Conservation (phyloP, 1,140 invertebrate species). For the Drosophila ogumai region DNA sequence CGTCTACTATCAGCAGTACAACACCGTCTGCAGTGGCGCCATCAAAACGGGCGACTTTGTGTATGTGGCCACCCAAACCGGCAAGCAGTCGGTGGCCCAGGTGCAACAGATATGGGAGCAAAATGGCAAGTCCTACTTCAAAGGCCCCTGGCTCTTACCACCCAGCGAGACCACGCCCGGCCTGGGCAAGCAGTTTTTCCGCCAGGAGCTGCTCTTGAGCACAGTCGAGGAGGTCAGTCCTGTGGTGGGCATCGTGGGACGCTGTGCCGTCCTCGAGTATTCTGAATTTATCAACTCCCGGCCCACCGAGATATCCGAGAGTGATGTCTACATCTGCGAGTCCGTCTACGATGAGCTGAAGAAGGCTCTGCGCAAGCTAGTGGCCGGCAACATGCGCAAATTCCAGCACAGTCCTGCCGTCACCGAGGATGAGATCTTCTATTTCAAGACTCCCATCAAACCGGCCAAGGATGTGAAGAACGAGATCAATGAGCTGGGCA, state of each 20-base stretch:
- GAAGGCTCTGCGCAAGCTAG: slow-evolving; percentile 91
- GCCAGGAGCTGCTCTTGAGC: slow-evolving; percentile 97
- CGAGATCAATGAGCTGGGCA: slow-evolving; percentile 86
- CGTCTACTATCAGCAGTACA: slow-evolving; percentile 97
- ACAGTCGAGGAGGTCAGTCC: slow-evolving; percentile 96
- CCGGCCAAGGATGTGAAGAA: slow-evolving; percentile 86
- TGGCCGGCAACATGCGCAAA: slow-evolving; percentile 92
- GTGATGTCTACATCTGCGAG: slow-evolving; percentile 97
- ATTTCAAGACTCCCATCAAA: slow-evolving; percentile 91
- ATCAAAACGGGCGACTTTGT: slow-evolving; percentile 97
- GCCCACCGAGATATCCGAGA: slow-evolving; percentile 96
- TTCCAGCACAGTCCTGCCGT: slow-evolving; percentile 93
- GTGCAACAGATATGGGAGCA: slow-evolving; percentile 97
- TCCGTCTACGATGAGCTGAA: slow-evolving; percentile 96
- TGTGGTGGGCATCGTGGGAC: slow-evolving; percentile 94
- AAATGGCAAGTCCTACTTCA: slow-evolving; percentile 94
- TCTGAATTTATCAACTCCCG: slow-evolving; percentile 97
- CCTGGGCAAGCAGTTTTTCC: slow-evolving; percentile 90
- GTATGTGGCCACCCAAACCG: slow-evolving; percentile 94
- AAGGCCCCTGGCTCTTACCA: slow-evolving; percentile 96
- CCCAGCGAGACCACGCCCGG: slow-evolving; percentile 93
- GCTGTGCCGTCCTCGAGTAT: slow-evolving; percentile 95
- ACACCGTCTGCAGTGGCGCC: slow-evolving; percentile 91
- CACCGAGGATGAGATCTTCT: slow-evolving; percentile 96
- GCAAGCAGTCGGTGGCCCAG: slow-evolving; percentile 95